Base-by-base conservation (phyloP, 2,888 invertebrate genomes). In the Drosophila anomalipes region DNA sequence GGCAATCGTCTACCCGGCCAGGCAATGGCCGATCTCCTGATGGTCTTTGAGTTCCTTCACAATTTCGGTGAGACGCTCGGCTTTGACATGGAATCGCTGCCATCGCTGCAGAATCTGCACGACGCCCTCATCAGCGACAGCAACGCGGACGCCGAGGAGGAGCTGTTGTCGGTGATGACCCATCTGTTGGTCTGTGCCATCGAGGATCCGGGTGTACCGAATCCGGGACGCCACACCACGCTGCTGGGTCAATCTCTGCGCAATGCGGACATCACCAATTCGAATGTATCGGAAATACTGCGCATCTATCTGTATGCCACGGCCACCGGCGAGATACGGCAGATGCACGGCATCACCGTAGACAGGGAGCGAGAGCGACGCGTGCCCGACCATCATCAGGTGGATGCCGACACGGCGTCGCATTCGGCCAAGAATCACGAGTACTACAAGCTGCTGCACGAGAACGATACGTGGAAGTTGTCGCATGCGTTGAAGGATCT, bases 21-120 rank as follows among this genome's bases (percentile, higher is more conserved):
- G 91, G 98, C 98, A 0, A 97, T 98, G 94, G 97, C 97, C 0
- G 97, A 99, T 93, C 95, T 97, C 52, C 94, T 99, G 30, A 99
- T 99, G 96, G 97, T 98, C n/a, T 97, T 97, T 91, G 99, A 99
- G 94, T 99, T 99, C 93, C 94, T 99, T 81, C 97, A 98, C 90
- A 99, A 98, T 94, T 99, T 99, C 92, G 98, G 98, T 60, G 97
- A 98, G 93, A 98, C 98, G 0, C 94, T 99, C 2, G 98, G 98
- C 64, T 98, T 99, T 91, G 98, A 98, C 89, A 96, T 97, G 95
- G 97, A 97, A 66, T 96, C 96, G 5, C 93, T 98, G 79, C 99
- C 99, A 3, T 96, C 97, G 0, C 93, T 99, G 82, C 97, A 97
- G 92, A 96, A 97, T 65, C 94, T 99, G 19, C 99, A 99, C 93